Evolutionary conservation across 2,113 vertebrate genomes (phyloP), one percentile per base, ranked within the genome.

Genomic region (Myiozetetes cayanensis): DNA sequence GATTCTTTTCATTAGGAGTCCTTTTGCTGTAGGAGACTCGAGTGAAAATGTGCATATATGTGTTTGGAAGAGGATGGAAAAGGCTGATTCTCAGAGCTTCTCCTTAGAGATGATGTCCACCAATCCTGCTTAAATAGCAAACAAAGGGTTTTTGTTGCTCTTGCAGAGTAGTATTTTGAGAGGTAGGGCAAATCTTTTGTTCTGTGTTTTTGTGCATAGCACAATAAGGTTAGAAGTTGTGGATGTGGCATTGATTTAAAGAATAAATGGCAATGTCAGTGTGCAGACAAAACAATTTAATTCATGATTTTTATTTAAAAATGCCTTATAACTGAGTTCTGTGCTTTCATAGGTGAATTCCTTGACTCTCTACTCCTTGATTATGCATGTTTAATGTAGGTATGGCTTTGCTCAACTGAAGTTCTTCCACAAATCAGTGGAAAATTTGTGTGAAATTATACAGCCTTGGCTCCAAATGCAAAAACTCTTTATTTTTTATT

Each of bases 141-240:
- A 96, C 85, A 94, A 93, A 93, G 28, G 37, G 49, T 39, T 92
- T 96, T 96, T 96, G 72, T 95, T 88, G 58, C 65, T 81, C 61
- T 79, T 81, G 27, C 39, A 68, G 72, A 0, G 0, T 94, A 91
- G 76, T 80, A 83, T 90, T 92, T 94, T 92, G 72, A 94, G 79
- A 94, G 68, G 83, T 77, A 95, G 65, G 80, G 93, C 66, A 61
- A 90, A 78, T 86, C 73, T 83, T 96, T 96, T 96, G 73, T 94
- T 96, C 76, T 71, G 20, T 93, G 65, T 87, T 95, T 95, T 94
- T 93, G 63, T 90, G 83, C 52, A 19, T 22, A 90, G 49, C 44
- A 96, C 76, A 94, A 95, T 90, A 85, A n/a, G 44, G 52, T 78
- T 90, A 55, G 61, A 90, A 96, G 72, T 91, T 94, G 88, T 68